Evolutionary conservation across 2,888 invertebrate genomes (phyloP).

Genomic region (Drosophila mimetica): DNA sequence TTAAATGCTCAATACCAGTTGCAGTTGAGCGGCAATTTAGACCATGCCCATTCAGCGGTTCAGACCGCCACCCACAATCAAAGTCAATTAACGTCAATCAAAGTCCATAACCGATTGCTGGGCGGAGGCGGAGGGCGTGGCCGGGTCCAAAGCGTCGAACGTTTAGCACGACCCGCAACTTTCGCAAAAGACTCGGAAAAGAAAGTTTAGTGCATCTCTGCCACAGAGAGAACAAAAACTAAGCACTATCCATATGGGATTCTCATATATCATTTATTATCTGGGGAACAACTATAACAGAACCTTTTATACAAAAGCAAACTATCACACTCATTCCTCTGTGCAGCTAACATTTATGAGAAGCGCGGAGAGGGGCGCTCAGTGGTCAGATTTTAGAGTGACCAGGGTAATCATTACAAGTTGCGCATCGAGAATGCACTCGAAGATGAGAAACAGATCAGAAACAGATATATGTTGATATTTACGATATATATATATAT

Average conservation of each 20-base stretch:
- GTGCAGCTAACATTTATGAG: constrained; percentile 16
- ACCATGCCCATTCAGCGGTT: constrained; percentile 20
- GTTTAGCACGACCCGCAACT: constrained; percentile 73
- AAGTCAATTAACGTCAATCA: constrained; percentile 38
- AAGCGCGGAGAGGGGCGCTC: constrained; percentile 25
- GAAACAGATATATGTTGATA: constrained; percentile 17
- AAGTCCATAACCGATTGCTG: constrained; percentile 31
- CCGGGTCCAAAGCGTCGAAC: constrained; percentile 55
- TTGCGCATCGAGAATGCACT: constrained; percentile 22
- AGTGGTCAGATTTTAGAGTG: constrained; percentile 8
- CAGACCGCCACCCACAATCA: constrained; percentile 29
- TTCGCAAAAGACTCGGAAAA: constrained; percentile 47
- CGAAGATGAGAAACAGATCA: constrained; percentile 18
- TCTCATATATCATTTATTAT: too few species aligned
- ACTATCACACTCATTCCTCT: neutral
- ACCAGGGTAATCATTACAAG: constrained; percentile 25
- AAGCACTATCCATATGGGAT: neutral
- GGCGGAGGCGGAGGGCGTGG: constrained; percentile 22
- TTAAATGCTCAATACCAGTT: constrained; percentile 9
- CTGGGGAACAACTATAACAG: too few species aligned
- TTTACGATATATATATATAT: constrained; percentile 3
- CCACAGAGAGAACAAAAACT: constrained; percentile 1
- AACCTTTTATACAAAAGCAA: too few species aligned
- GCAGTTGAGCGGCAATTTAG: constrained; percentile 40
- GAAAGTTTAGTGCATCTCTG: constrained; percentile 44